Percentiles rank a stretch among this genome's conserved stretches.
phyloP scores from a whole-genome alignment of 1,140 invertebrate genomes.

The Bombus terrestris region DNA sequence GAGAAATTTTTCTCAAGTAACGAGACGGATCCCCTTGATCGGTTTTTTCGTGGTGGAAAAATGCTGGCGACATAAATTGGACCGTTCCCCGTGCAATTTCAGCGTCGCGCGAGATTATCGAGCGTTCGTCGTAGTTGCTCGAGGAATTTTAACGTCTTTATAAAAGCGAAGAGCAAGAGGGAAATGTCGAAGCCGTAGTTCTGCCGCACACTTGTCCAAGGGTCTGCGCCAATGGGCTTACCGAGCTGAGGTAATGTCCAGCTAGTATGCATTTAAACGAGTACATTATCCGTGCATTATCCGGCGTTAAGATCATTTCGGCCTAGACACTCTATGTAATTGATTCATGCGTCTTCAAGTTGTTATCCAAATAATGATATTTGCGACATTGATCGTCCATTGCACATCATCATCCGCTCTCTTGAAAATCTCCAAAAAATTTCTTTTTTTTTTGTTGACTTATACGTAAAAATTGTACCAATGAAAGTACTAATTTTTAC shows the following conservation, averaged over 20 bases:
- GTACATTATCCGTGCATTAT: conserved; percentile 76
- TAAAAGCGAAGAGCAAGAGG: conserved; percentile 59
- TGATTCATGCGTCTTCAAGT: conserved; percentile 64
- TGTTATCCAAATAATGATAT: conserved; percentile 43
- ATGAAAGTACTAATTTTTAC: background rate
- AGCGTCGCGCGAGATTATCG: conserved; percentile 65
- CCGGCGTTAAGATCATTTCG: conserved; percentile 58
- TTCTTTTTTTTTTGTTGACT: background rate
- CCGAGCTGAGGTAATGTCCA: conserved; percentile 65
- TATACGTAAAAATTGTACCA: background rate
- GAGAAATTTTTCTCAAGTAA: conserved; percentile 49
- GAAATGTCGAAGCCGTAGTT: conserved; percentile 37
- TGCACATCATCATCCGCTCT: background rate
- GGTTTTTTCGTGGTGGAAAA: conserved; percentile 37
- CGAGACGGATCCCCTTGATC: conserved; percentile 43
- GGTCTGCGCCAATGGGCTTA: conserved; percentile 54
- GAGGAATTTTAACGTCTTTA: conserved; percentile 71
- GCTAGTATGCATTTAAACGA: conserved; percentile 80
- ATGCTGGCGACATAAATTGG: conserved; percentile 50
- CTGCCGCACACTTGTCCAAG: conserved; percentile 20
- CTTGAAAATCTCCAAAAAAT: background rate
- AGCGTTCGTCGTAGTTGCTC: conserved; percentile 47
- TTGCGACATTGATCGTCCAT: conserved; percentile 17
- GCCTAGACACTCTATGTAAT: conserved; percentile 29
- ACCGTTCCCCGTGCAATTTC: conserved; percentile 64